These are phyloP conservation scores for Poeciliopsis gracilis DNA, from an alignment of 2,797 vertebrate genomes.

Conservation along the genomic window DNA sequence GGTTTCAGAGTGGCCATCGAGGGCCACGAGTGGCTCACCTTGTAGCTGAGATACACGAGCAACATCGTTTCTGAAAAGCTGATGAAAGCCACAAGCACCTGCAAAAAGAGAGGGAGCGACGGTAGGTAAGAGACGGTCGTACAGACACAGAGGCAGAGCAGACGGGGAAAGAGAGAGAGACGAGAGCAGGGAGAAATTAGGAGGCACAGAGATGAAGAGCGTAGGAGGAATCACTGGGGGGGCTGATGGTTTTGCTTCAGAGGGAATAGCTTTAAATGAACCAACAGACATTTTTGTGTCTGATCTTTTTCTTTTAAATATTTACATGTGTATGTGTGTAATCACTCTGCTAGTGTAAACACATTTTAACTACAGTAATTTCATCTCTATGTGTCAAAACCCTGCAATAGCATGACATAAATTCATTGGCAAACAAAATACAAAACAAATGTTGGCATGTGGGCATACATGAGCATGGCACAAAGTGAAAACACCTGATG, in stretches of 20 bases:
- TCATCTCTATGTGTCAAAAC: neutral
- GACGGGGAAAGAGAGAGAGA: constrained; percentile 1
- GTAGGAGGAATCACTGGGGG: constrained; percentile 75
- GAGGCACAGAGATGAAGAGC: constrained; percentile 63
- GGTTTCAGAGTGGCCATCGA: constrained; percentile 8
- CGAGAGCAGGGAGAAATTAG: constrained; percentile 60
- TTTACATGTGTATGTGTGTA: constrained; percentile 25
- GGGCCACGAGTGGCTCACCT: constrained; percentile 74
- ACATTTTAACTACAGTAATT: constrained; percentile 13
- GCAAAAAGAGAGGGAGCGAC: constrained; percentile 31
- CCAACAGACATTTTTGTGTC: constrained; percentile 51
- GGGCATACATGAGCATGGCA: neutral
- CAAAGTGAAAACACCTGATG: neutral
- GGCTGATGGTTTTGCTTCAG: constrained; percentile 71
- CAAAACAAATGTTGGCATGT: neutral
- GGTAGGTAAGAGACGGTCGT: constrained; percentile 27
- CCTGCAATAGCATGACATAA: constrained; percentile 4
- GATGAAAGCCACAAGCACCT: constrained; percentile 89
- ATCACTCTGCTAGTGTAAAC: constrained; percentile 21
- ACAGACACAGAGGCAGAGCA: constrained; percentile 35
- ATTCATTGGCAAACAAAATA: constrained; percentile 8
- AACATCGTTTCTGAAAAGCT: constrained; percentile 89
- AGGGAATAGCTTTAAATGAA: constrained; percentile 64
- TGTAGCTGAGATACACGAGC: constrained; percentile 88
- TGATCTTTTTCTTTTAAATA: constrained; percentile 26